phyloP scores from a whole-genome alignment of 2,113 vertebrate genomes.

The Opisthocomus hoazin region DNA sequence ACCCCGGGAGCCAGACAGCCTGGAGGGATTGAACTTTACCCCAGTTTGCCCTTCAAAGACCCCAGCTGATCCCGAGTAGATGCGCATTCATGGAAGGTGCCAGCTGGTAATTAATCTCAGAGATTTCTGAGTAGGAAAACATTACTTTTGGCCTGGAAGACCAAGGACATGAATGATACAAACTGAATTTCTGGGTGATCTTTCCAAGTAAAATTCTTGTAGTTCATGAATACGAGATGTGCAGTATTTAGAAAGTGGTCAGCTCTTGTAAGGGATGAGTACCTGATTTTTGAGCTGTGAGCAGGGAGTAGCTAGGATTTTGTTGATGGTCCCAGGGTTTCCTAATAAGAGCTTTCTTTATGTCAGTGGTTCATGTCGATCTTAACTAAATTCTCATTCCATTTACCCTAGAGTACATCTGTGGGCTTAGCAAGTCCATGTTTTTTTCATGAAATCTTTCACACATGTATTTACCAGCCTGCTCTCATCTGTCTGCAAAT shows the following conservation, averaged over 20 bases:
- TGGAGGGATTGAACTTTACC: neutral
- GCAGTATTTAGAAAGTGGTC: neutral
- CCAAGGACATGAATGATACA: neutral
- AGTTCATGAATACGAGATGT: neutral
- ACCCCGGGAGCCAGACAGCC: neutral
- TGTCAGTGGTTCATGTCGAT: neutral
- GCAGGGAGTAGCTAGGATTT: neutral
- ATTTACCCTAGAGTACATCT: neutral
- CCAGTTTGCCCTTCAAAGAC: neutral
- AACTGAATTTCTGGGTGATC: neutral
- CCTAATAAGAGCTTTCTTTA: neutral
- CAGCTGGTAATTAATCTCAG: neutral
- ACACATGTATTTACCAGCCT: slow-evolving; percentile 12
- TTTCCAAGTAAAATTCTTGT: neutral
- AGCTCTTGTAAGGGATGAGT: neutral
- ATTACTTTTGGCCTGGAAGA: neutral
- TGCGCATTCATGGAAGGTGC: neutral
- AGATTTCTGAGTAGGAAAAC: neutral
- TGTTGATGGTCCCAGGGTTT: neutral
- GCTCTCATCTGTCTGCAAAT: slow-evolving; percentile 12
- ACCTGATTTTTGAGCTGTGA: neutral
- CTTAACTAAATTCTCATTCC: neutral
- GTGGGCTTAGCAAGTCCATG: neutral
- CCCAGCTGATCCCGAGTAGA: neutral
- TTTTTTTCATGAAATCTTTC: slow-evolving; percentile 31